Evolutionary conservation across 23 tunicate species (phyloP).

Genomic region (Diplosoma virens): DNA sequence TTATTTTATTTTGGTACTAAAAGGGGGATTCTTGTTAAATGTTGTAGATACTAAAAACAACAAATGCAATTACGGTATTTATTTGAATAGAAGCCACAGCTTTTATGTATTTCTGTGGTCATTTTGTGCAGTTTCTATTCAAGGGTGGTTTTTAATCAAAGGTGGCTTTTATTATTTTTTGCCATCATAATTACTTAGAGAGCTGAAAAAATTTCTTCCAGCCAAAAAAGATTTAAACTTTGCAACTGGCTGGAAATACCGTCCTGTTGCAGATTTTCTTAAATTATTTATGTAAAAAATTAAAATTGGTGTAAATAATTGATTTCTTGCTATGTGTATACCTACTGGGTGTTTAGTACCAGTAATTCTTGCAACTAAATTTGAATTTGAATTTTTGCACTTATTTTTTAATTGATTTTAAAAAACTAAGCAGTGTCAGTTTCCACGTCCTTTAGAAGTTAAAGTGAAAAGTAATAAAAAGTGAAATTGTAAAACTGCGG

Average conservation of each 20-base stretch:
- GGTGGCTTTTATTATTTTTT: background rate
- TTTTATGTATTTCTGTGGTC: background rate
- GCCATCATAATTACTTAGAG: background rate
- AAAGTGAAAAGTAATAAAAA: too few species aligned
- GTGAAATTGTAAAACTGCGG: too few species aligned
- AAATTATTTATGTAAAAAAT: background rate
- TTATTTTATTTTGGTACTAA: too few species aligned
- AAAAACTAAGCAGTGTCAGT: too few species aligned
- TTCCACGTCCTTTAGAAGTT: too few species aligned
- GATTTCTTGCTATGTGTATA: background rate
- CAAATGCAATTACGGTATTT: background rate
- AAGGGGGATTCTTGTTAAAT: too few species aligned
- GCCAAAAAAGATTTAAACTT: background rate
- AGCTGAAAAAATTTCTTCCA: background rate
- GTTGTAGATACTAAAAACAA: too few species aligned
- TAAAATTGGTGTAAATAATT: background rate
- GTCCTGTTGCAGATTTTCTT: background rate
- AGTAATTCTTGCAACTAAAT: too few species aligned
- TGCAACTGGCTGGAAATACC: background rate
- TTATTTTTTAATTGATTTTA: too few species aligned
- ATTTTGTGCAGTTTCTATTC: background rate
- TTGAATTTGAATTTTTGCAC: too few species aligned
- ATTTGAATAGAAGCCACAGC: background rate
- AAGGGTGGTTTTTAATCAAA: background rate
- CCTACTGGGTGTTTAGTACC: too few species aligned